phyloP scores from a whole-genome alignment of 2,888 invertebrate genomes.

The Agrochola lychnidis region DNA sequence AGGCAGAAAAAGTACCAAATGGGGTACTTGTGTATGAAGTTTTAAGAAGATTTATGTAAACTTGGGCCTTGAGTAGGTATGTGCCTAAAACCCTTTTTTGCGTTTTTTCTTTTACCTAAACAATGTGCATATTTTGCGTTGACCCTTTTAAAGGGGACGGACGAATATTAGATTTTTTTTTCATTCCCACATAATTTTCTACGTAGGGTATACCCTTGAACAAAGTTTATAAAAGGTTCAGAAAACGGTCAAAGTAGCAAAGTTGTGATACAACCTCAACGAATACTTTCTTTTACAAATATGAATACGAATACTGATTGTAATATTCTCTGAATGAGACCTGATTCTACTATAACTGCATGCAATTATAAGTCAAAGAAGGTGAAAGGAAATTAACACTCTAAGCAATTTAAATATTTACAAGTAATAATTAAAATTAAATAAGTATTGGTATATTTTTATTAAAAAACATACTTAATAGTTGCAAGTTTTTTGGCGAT shows the following conservation, averaged over 20 bases:
- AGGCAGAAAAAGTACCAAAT: background rate
- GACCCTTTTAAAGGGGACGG: slow-evolving; percentile 76
- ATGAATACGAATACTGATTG: no score
- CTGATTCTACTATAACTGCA: no score
- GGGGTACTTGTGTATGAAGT: background rate
- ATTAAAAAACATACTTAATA: no score
- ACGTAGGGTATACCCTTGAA: slow-evolving; percentile 22
- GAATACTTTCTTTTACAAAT: no score
- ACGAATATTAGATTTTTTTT: slow-evolving; percentile 74
- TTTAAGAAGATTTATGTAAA: slow-evolving; percentile 20
- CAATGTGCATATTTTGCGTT: slow-evolving; percentile 78
- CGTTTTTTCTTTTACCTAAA: slow-evolving; percentile 68
- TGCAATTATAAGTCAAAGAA: no score
- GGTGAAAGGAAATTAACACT: no score
- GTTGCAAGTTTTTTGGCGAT: no score
- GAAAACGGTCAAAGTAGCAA: slow-evolving; percentile 19
- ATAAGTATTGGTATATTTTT: no score
- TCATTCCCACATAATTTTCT: slow-evolving; percentile 58
- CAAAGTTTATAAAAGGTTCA: slow-evolving; percentile 53
- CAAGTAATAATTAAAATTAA: no score
- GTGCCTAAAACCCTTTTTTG: slow-evolving; percentile 39
- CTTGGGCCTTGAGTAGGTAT: slow-evolving; percentile 8
- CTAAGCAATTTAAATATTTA: no score
- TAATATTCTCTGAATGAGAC: no score
- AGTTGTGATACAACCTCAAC: no score